phyloP scores from a whole-genome alignment of 2,888 invertebrate genomes.

The Ptychoptera contaminata region DNA sequence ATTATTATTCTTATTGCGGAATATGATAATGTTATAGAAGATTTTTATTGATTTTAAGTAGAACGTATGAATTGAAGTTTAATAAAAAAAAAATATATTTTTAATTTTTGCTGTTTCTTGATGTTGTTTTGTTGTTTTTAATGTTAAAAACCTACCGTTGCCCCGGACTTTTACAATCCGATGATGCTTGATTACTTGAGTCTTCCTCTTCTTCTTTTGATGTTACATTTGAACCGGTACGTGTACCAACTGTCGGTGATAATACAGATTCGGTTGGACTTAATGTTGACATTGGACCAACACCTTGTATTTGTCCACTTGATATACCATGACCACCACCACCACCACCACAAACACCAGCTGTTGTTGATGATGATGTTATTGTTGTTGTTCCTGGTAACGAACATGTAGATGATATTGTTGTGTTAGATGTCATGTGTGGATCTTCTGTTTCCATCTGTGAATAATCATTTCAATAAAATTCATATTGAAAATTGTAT shows the following conservation, averaged over 20 bases:
- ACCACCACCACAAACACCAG: slow-evolving; percentile 2
- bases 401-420: slow-evolving; percentile 4
- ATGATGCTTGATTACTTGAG: slow-evolving; percentile 50
- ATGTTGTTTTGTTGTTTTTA: not conserved
- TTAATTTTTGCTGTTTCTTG: not conserved
- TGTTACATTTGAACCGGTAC: slow-evolving; percentile 40
- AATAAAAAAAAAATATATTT: too few relatives aligned
- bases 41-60: not conserved
- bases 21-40: not conserved
- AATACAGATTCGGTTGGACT: slow-evolving; percentile 14
- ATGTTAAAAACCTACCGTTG: slow-evolving; percentile 38
- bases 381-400: slow-evolving; percentile 5
- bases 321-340: not conserved
- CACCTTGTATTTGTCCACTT: slow-evolving; percentile 1
- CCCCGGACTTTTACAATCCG: slow-evolving; percentile 52
- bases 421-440: slow-evolving; percentile 4
- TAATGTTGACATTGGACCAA: slow-evolving; percentile 6
- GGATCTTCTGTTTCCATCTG: slow-evolving; percentile 11
- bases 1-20: not conserved
- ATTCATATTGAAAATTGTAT: too few relatives aligned
- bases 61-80: not conserved
- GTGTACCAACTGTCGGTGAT: slow-evolving; percentile 28
- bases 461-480: not conserved
- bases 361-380: not conserved
- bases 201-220: slow-evolving; percentile 59